Base-by-base conservation (phyloP, 2,888 invertebrate species). In the Caenorhabditis japonica region DNA sequence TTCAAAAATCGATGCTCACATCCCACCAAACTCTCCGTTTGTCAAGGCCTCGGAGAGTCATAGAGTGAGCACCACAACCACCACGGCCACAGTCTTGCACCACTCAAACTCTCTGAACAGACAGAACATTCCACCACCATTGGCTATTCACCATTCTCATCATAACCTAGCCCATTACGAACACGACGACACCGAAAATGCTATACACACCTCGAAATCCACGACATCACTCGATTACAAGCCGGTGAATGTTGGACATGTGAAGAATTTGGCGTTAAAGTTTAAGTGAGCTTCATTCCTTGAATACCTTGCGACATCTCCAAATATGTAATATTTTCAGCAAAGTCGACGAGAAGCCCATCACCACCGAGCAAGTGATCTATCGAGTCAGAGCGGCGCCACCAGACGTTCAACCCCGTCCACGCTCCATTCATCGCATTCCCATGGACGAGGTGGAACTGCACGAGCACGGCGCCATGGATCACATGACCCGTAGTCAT, bases 361-460 rank as follows among this genome's bases (percentile, higher is more conserved):
- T 73, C 15, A 43, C 66, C 43, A 66, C 62, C 1, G 66, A 66
- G 25, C 72, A 73, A 46, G 60, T 66, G 25, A 66, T 73, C 39
- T 73, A 66, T 30, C 33, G 62, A 15, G 30, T 27, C 27, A 33
- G 62, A 13, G 46, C 46, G 13, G 71, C 62, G 8, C 71, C 71
- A 46, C 71, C 62, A 66, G 66, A 66, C 23, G 41, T 66, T 27
- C 49, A 66, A n/a, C 66, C 66, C 1, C 55, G 64, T 15, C 56
- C 72, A 1, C 38, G 55, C 8, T 41, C 66, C 0, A n/a, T 66
- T 17, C 60, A 56, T n/a, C 59, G 60, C 12, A 23, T 73, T 30
- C 73, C 73, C n/a, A 47, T 73, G 55, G 73, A 73, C 41, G 73
- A 73, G 53, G 44, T 73, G 5, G 66, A 66, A 34, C 43, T 73